Evolutionary conservation across 2,797 vertebrate genomes (phyloP), one percentile per base, ranked within the genome.

Genomic region (Thripadectes ignobilis): DNA sequence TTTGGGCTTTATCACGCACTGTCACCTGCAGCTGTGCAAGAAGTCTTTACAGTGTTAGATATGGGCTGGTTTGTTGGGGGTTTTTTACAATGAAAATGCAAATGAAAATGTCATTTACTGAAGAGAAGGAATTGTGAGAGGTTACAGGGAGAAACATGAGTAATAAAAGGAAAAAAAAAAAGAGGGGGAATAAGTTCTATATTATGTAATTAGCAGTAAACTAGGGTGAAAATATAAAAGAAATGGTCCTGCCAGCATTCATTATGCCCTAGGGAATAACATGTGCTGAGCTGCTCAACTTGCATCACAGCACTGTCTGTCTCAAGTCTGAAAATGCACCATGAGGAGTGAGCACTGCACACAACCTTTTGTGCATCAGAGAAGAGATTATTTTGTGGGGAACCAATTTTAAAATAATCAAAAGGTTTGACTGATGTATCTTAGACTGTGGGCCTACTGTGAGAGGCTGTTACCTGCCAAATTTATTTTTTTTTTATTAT

Each of bases 181-280:
- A n/a, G 20, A 7, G 30, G 12, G 16, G 18, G 45, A 73, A 23
- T 78, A 71, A 88, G 55, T 86, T 86, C 59, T 84, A 43, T 52
- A 38, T 94, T 96, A 88, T 83, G 61, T 93, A 93, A 96, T 93
- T 95, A 93, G 67, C 91, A 92, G 21, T 41, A 76, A 87, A 36
- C 73, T 68, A 57, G 83, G 85, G 63, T 87, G 84, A 61, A 84
- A 90, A 68, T 86, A 55, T 14, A 78, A 71, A 82, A 90, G 69
- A 71, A 86, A 43, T 20, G 30, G 77, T 79, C 67, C 85, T 94
- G 94, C 88, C 95, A 74, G 85, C 34, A 34, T 57, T 84, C 57
- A 41, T 69, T 77, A 34, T 57, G 57, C 94, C 74, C 49, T 39
- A 49, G 75, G 88, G 89, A 95, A 68, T 63, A 85, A 71, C 52